Evolutionary conservation across 2,113 vertebrate genomes (phyloP), one percentile per base, ranked within the genome.

Genomic region (Panthera leo): DNA sequence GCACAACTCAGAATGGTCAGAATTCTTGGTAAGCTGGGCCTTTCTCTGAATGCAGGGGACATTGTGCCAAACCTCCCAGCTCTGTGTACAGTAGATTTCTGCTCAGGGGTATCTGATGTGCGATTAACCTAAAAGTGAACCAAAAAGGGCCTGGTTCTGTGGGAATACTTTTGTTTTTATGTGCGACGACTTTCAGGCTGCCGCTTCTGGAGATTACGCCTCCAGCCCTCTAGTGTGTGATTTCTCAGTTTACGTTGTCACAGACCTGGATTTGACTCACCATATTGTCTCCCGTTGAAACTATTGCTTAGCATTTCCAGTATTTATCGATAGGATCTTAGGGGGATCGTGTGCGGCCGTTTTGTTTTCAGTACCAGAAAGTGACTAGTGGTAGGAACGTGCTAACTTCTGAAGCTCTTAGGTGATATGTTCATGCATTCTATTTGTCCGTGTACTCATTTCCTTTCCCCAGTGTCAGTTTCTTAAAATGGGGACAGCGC

Each of bases 321-420:
- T 76, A 55, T 48, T 96, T 51, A 70, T 85, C 97, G 76, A 48
- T 89, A 76, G 0, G 3, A 75, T 45, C 95, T 36, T 85, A 73
- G 51, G 88, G 90, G 93, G 31, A 42, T 42, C 19, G 61, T 61
- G 42, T 75, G 53, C 3, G 73, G 95, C 96, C 21, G 10, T 88
- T 90, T 95, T 94, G 25, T 90, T 98, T 97, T 85, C 8, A 5
- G 45, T 75, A 80, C 63, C 70, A 95, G 97, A 97, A 98, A 98
- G 93, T 82, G 83, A 48, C 5, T 78, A 12, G 71, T 85, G 85
- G 94, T 84, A 75, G 80, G 51, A 95, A 95, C 76, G 45, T 39
- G 31, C 65, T 78, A 95, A 96, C 94, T 95, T 12, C 94, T 90
- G 21, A 70, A 75, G 45, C 71, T 70, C 0, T 68, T 87, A 13